Evolutionary conservation across 1,140 invertebrate species (phyloP).

Genomic region (Cheumatopsyche charites): DNA sequence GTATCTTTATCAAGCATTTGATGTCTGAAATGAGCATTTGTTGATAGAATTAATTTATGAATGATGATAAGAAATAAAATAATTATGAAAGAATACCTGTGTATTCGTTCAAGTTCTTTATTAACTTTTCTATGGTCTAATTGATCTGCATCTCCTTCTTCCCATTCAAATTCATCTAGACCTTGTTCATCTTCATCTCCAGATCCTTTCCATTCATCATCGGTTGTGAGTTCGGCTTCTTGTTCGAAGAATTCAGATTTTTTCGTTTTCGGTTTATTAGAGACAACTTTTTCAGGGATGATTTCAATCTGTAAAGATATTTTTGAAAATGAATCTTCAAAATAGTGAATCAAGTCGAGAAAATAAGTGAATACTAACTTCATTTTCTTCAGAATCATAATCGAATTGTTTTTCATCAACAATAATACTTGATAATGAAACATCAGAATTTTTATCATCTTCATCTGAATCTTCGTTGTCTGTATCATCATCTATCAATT

Average conservation of each 20-base stretch:
- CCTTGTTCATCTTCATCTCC: slow-evolving; percentile 79
- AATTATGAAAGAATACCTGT: slow-evolving; percentile 62
- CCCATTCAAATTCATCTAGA: slow-evolving; percentile 74
- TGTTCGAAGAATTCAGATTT: slow-evolving; percentile 77
- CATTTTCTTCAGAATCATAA: slow-evolving; percentile 81
- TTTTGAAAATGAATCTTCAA: background rate
- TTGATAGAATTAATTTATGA: background rate
- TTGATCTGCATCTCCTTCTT: slow-evolving; percentile 78
- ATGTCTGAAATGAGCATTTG: slow-evolving; percentile 61
- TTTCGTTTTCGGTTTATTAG: slow-evolving; percentile 58
- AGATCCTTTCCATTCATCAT: slow-evolving; percentile 76
- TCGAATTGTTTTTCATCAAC: slow-evolving; percentile 61
- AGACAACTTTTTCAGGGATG: slow-evolving; percentile 48
- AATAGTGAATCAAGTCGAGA: background rate
- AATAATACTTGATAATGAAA: slow-evolving; percentile 41
- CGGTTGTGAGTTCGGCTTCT: slow-evolving; percentile 83
- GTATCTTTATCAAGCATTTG: slow-evolving; percentile 83
- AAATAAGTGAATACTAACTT: slow-evolving; percentile 58
- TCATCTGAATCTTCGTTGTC: slow-evolving; percentile 60
- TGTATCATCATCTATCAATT: slow-evolving; percentile 59
- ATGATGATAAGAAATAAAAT: background rate
- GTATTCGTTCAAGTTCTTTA: slow-evolving; percentile 71
- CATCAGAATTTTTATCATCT: slow-evolving; percentile 29
- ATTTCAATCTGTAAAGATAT: slow-evolving; percentile 51
- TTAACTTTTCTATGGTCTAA: slow-evolving; percentile 71